Evolutionary conservation across 2,113 vertebrate species (phyloP).

Genomic region (Mastomys natalensis): DNA sequence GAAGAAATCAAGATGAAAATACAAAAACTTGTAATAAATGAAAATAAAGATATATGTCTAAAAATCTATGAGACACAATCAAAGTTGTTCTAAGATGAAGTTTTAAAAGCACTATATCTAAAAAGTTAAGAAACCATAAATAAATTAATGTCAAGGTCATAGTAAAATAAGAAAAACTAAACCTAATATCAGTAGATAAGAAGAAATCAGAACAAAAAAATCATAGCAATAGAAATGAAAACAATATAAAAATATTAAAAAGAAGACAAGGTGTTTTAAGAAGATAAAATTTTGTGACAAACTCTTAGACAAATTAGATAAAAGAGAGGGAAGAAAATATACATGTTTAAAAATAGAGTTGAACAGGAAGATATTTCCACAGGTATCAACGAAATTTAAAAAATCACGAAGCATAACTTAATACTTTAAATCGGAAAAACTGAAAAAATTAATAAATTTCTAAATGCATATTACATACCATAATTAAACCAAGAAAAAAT

Average conservation of each 20-base stretch:
- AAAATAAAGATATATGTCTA: too few relatives aligned
- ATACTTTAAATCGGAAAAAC: neutral
- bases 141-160: neutral
- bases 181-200: neutral
- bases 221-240: neutral
- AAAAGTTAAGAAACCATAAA: neutral
- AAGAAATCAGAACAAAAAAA: neutral
- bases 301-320: neutral
- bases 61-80: too few relatives aligned
- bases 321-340: neutral
- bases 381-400: neutral
- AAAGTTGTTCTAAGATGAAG: too few relatives aligned
- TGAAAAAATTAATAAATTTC: neutral
- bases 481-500: neutral
- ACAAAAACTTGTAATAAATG: too few relatives aligned
- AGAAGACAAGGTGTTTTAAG: neutral
- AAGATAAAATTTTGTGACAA: neutral
- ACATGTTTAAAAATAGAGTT: neutral
- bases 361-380: neutral
- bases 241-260: neutral
- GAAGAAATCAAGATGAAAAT: too few relatives aligned
- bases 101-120: neutral
- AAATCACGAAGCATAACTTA: too few relatives aligned
- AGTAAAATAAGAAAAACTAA: neutral
- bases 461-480: neutral